These are phyloP conservation scores for Holocentrus rufus DNA, from an alignment of 2,797 vertebrate species.

Conservation along the genomic window DNA sequence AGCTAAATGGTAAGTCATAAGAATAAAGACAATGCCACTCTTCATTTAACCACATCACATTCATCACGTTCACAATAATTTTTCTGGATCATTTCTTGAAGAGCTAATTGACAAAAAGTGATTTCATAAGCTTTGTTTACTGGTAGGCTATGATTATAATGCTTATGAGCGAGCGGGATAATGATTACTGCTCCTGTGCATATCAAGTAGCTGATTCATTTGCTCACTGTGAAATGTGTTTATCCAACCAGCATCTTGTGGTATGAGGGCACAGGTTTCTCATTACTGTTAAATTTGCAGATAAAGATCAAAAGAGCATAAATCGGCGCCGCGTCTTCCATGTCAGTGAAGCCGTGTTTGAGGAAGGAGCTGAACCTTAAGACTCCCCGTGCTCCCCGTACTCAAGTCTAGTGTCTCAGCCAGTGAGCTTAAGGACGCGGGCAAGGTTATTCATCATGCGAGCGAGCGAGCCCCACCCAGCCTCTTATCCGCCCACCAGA, in stretches of 20 bases:
- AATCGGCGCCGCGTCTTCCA: slow-evolving; percentile 37
- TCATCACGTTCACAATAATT: slow-evolving; percentile 35
- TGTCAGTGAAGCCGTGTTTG: background rate
- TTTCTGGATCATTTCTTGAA: slow-evolving; percentile 56
- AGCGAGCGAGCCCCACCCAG: slow-evolving; percentile 43
- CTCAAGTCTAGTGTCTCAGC: slow-evolving; percentile 22
- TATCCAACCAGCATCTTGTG: slow-evolving; percentile 49
- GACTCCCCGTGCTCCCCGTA: slow-evolving; percentile 4
- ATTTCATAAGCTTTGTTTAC: slow-evolving; percentile 72
- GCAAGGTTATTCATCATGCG: slow-evolving; percentile 63
- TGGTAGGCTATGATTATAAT: slow-evolving; percentile 59
- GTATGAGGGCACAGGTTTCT: slow-evolving; percentile 38
- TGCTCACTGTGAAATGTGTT: slow-evolving; percentile 60
- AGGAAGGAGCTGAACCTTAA: slow-evolving; percentile 27
- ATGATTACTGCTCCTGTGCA: slow-evolving; percentile 66
- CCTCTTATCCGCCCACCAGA: slow-evolving; percentile 54
- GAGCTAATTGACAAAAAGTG: slow-evolving; percentile 70
- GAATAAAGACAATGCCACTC: slow-evolving; percentile 37
- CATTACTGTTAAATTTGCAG: slow-evolving; percentile 62
- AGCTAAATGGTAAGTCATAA: slow-evolving; percentile 8
- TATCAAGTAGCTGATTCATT: slow-evolving; percentile 67
- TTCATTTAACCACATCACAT: slow-evolving; percentile 38
- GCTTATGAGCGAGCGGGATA: slow-evolving; percentile 64
- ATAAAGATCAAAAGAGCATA: slow-evolving; percentile 59
- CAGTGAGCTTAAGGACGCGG: slow-evolving; percentile 32